Evolutionary conservation across 2,888 invertebrate species (phyloP), one percentile per base, ranked within the genome.

Genomic region (Epirrhoe alternata): DNA sequence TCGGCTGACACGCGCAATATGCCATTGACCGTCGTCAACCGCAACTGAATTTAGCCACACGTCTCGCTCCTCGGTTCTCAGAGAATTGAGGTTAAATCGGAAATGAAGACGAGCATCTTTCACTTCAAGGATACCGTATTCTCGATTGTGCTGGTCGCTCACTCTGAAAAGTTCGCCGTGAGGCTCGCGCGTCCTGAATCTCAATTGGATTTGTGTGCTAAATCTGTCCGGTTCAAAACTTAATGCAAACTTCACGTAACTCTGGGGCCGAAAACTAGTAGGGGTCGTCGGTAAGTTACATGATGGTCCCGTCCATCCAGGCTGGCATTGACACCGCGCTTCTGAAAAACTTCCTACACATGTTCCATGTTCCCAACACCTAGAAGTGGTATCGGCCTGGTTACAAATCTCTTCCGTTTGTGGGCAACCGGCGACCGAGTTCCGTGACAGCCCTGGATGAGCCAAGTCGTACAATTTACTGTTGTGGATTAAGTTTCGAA

Each of bases 1-100:
- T 62, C 99, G 95, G 77, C 97, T 97, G 0, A 99, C 97, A 74
- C 97, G 95, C 5, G 98, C 98, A 61, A 97, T 97, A 85, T 99
- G 99, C 99, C 99, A 99, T 80, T 98, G 98, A 0, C 99, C 99
- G 85, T 99, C 98, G 81, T 98, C 98, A 1, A 99, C 98, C 0
- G 97, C 95, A 31, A 98, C 96, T 5, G 97, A 96, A 76, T 97
- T 97, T 57, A 98, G 92, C 97, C 97, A 97, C 76, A 99, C 96
- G 81, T 97, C 97, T 70, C 96, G 96, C 85, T 98, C 98, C 86
- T 98, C 98, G 5, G 98, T 98, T 71, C 97, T 94, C 71, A 98
- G 90, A 16, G 97, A 98, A 86, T 99, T 99, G 59, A 99, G 93
- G 88, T 99, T 99, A 87, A 97, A 99, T 71, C 97, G 95, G 94